phyloP scores from a whole-genome alignment of 2,888 invertebrate species.

The Tipula lateralis region DNA sequence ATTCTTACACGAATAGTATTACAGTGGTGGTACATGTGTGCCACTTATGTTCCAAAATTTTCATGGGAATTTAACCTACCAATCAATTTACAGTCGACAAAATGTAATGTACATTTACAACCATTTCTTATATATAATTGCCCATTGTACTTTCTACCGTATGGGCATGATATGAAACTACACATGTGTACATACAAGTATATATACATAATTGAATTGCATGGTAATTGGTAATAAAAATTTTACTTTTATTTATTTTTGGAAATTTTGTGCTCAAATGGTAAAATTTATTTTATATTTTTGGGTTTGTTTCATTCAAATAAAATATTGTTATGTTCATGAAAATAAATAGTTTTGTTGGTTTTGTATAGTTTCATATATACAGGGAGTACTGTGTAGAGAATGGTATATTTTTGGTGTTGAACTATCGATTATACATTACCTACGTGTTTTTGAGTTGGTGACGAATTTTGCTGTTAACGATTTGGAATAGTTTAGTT shows the following conservation, averaged over 20 bases:
- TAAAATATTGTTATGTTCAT: background rate
- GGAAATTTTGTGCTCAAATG: background rate
- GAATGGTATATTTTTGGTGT: background rate
- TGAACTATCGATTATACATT: background rate
- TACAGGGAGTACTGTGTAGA: background rate
- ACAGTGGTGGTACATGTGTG: background rate
- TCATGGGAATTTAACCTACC: background rate
- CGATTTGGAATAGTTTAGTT: no score
- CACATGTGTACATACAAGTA: background rate
- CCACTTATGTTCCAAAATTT: background rate
- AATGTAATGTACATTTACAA: background rate
- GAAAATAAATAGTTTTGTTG: background rate
- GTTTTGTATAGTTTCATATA: background rate
- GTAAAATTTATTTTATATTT: background rate
- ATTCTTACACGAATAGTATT: background rate
- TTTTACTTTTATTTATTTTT: background rate
- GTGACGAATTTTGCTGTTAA: background rate
- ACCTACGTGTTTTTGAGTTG: background rate
- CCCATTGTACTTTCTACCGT: background rate
- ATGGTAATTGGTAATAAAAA: slow-evolving; percentile 3
- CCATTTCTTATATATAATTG: background rate
- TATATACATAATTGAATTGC: background rate
- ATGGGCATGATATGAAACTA: background rate
- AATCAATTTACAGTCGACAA: background rate
- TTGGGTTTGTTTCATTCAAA: background rate